Evolutionary conservation across 2,113 vertebrate species (phyloP).

Genomic region (Sapajus apella): DNA sequence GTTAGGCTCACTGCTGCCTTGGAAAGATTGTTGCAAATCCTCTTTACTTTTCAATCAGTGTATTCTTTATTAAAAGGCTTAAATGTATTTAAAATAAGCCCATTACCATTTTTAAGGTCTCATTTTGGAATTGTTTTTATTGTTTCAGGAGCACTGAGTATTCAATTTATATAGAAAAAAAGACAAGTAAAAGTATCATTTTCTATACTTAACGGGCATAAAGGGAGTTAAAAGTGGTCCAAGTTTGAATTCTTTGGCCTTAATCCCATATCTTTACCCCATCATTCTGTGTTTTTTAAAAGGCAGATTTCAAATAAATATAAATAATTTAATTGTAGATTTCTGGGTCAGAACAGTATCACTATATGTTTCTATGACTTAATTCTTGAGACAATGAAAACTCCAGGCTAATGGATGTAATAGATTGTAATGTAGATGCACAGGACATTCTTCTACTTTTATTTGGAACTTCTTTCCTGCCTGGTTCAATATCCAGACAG

Average conservation of each 20-base stretch:
- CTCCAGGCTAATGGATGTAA: not conserved
- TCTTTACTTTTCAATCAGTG: not conserved
- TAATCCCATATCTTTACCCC: not conserved
- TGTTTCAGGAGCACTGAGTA: not conserved
- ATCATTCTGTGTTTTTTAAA: not conserved
- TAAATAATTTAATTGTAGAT: not conserved
- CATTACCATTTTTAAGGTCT: conserved; percentile 30
- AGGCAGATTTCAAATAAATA: not conserved
- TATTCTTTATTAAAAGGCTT: conserved; percentile 28
- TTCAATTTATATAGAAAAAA: not conserved
- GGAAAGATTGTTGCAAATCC: not conserved
- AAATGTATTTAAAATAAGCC: not conserved
- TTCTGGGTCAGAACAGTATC: not conserved
- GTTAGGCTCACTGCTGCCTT: not conserved
- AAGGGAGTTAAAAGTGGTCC: not conserved
- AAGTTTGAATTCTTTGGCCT: not conserved
- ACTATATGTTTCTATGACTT: not conserved
- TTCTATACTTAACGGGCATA: not conserved
- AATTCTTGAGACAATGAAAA: not conserved
- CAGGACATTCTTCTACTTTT: not conserved
- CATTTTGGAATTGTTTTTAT: conserved; percentile 33
- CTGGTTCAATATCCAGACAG: too few species aligned
- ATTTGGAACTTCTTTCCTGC: not conserved
- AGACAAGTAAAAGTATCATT: not conserved
- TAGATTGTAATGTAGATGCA: not conserved